A percentile compares a stretch with the other conserved stretches of the same genome.
These are phyloP conservation scores for Diuraphis noxia DNA, from an alignment of 1,140 invertebrate species.

Conservation along the genomic window DNA sequence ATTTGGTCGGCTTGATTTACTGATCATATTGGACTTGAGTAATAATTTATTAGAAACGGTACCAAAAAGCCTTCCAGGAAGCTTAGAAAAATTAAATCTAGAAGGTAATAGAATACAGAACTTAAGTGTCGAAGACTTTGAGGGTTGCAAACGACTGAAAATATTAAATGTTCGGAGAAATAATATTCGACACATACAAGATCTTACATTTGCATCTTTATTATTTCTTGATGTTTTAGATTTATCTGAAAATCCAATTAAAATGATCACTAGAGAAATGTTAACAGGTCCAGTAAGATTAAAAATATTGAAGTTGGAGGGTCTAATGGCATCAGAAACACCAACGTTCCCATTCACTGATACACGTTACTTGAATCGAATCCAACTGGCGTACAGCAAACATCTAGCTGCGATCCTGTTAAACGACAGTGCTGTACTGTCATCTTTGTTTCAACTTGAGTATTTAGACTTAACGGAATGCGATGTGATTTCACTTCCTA, in stretches of 20 bases:
- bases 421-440: conserved; percentile 5
- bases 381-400: neutral
- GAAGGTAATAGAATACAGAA: conserved; percentile 68
- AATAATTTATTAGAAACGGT: conserved; percentile 72
- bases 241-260: conserved; percentile 41
- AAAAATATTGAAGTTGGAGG: neutral
- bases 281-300: conserved; percentile 20
- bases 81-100: conserved; percentile 67
- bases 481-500: neutral
- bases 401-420: neutral
- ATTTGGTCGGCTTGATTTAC: conserved; percentile 76
- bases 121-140: neutral
- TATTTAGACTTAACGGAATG: conserved; percentile 28
- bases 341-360: conserved; percentile 43
- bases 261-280: conserved; percentile 20
- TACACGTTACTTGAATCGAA: neutral
- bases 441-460: conserved; percentile 23
- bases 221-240: conserved; percentile 20
- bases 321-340: neutral
- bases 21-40: conserved; percentile 78
- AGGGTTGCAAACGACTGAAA: neutral
- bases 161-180: conserved; percentile 13
- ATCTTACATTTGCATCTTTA: neutral
- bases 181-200: neutral
- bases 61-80: conserved; percentile 70